Percentiles rank a stretch among this genome's conserved stretches.
phyloP scores from a whole-genome alignment of 2,797 vertebrate species.

The Halcyon chelicuti region DNA sequence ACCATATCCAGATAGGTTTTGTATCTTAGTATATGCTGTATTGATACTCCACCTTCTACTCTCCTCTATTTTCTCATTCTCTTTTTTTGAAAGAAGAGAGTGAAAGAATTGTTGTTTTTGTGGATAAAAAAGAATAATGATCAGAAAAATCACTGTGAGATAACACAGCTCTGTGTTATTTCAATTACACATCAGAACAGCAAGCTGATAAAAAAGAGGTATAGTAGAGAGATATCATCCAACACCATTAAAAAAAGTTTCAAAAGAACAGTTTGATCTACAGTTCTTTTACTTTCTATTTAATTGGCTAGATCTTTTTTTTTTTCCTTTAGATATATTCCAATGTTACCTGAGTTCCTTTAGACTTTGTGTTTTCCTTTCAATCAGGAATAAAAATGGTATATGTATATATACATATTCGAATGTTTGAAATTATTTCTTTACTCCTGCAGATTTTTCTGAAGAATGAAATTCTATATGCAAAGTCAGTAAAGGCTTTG shows the following conservation, averaged over 20 bases:
- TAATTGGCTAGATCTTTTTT: background rate
- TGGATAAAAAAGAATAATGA: background rate
- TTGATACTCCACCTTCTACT: background rate
- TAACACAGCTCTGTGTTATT: background rate
- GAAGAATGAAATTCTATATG: background rate
- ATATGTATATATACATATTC: background rate
- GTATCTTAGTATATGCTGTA: background rate
- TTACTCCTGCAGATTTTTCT: background rate
- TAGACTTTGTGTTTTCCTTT: background rate
- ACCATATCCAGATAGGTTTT: background rate
- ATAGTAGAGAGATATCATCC: background rate
- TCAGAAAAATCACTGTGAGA: background rate
- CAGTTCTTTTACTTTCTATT: background rate
- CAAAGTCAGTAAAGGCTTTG: constrained; percentile 6
- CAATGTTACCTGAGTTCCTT: constrained; percentile 17
- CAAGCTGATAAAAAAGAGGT: background rate
- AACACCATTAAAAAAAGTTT: background rate
- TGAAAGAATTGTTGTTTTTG: background rate
- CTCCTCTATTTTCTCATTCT: background rate
- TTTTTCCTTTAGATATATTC: background rate
- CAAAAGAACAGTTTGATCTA: background rate
- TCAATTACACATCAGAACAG: background rate
- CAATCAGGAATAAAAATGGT: background rate
- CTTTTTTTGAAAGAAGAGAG: background rate
- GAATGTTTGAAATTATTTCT: background rate